Evolutionary conservation across 2,113 vertebrate genomes (phyloP).

Genomic region (Cyanoliseus patagonus): DNA sequence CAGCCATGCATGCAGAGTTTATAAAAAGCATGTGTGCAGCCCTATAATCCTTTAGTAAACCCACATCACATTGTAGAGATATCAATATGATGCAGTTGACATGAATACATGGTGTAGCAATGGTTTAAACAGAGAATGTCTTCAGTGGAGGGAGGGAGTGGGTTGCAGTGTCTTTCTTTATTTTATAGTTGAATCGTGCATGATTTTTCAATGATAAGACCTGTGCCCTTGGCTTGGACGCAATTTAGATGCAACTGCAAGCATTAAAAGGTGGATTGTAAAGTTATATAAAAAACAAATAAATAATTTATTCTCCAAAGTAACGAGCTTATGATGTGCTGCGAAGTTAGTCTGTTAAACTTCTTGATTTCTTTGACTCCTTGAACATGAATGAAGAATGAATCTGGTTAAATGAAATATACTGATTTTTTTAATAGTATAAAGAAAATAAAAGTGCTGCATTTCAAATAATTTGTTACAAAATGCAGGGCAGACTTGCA

Average conservation of each 20-base stretch:
- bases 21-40: slow-evolving; percentile 38
- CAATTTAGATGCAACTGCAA: slow-evolving; percentile 64
- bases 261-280: slow-evolving; percentile 58
- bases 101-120: slow-evolving; percentile 67
- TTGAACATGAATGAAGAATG: slow-evolving; percentile 76
- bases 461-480: slow-evolving; percentile 74
- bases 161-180: neutral
- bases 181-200: neutral
- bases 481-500: slow-evolving; percentile 78
- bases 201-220: slow-evolving; percentile 35
- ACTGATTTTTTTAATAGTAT: slow-evolving; percentile 60
- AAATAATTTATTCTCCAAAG: slow-evolving; percentile 39
- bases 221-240: slow-evolving; percentile 42
- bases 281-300: slow-evolving; percentile 17
- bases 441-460: slow-evolving; percentile 65
- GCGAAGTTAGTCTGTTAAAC: slow-evolving; percentile 78
- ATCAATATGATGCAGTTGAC: slow-evolving; percentile 43
- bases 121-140: slow-evolving; percentile 70
- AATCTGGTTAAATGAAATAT: slow-evolving; percentile 72
- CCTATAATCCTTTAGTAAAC: slow-evolving; percentile 45
- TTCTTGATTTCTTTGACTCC: slow-evolving; percentile 58
- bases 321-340: slow-evolving; percentile 70
- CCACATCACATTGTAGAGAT: slow-evolving; percentile 30
- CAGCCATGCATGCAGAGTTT: slow-evolving; percentile 65
- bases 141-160: neutral